These are phyloP conservation scores for Timema cristinae DNA, from an alignment of 2,888 invertebrate species.

Conservation along the genomic window DNA sequence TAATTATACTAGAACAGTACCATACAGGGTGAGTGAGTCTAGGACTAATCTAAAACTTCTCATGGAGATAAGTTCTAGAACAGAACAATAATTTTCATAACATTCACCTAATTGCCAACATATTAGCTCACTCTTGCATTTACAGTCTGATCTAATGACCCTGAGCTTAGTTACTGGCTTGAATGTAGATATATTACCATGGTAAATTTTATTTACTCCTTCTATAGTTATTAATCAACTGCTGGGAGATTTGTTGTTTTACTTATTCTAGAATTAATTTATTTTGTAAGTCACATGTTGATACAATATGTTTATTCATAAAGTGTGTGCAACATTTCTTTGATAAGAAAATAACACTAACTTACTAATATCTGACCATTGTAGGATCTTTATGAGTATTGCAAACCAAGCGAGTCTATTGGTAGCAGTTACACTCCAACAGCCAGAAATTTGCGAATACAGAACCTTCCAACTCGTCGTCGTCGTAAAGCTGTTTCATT, in stretches of 20 bases:
- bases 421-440: slow-evolving; percentile 58
- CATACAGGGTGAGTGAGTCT: no score
- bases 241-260: background rate
- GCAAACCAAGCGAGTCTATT: slow-evolving; percentile 63
- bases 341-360: background rate
- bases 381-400: slow-evolving; percentile 52
- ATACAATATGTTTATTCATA: background rate
- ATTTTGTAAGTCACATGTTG: background rate
- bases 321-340: background rate
- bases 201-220: no score
- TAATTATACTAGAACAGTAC: no score
- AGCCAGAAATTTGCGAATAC: slow-evolving; percentile 50
- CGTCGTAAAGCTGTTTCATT: slow-evolving; percentile 28
- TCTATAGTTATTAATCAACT: background rate
- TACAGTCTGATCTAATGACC: no score
- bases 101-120: no score
- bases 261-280: background rate
- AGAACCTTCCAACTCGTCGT: slow-evolving; percentile 46
- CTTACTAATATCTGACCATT: background rate
- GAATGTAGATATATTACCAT: no score
- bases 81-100: no score
- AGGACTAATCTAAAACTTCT: no score
- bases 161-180: no score
- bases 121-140: no score
- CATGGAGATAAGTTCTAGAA: no score